Conservation (phyloP, 2,888 invertebrate species). For the Leptodirus hochenwartii region DNA sequence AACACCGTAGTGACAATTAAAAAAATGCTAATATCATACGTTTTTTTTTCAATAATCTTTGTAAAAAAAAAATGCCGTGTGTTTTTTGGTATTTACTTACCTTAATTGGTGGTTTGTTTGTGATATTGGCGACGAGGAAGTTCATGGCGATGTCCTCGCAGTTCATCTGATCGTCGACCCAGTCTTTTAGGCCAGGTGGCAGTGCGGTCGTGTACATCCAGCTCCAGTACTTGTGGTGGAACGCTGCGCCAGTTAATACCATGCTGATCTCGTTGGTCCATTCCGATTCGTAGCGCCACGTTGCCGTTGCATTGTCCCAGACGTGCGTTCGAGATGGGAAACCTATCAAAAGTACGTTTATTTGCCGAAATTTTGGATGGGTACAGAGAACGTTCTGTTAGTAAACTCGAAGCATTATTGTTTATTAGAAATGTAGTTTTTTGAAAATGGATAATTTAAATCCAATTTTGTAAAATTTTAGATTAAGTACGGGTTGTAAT, state of each 20-base stretch:
- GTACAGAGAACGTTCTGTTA: too few species aligned
- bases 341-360: constrained; percentile 34
- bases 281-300: constrained; percentile 91
- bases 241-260: constrained; percentile 92
- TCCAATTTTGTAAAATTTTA: too few species aligned
- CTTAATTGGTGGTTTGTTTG: constrained; percentile 87
- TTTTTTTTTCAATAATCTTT: too few species aligned
- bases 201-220: constrained; percentile 81
- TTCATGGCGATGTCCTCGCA: constrained; percentile 99
- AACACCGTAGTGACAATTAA: too few species aligned
- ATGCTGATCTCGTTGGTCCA: constrained; percentile 95
- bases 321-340: constrained; percentile 89
- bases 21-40: too few species aligned
- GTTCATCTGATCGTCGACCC: constrained; percentile 93
- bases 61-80: too few species aligned
- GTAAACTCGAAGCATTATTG: too few species aligned
- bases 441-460: too few species aligned
- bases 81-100: too few species aligned
- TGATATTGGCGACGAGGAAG: constrained; percentile 83
- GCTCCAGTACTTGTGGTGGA: constrained; percentile 94
- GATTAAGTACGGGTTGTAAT: too few species aligned
- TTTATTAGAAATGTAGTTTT: too few species aligned
- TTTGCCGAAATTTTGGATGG: too few species aligned
- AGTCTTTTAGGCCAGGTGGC: constrained; percentile 66
- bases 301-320: constrained; percentile 72